Evolutionary conservation across 2,797 vertebrate species (phyloP), one percentile per base, ranked within the genome.

Genomic region (Anguilla anguilla): DNA sequence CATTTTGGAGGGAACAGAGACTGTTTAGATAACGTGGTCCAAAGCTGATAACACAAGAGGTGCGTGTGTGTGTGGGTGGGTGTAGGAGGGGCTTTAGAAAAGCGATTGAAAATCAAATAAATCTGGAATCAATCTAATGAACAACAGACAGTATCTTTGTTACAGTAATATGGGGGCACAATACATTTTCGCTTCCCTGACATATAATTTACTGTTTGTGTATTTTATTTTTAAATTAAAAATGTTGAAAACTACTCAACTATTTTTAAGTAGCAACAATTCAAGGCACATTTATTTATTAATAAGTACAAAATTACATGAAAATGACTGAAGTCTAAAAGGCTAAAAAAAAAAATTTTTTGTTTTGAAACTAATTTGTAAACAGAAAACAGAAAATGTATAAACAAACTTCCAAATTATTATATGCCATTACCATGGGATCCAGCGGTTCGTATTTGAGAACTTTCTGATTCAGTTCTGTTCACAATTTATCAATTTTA

Each of bases 31-130:
- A 82, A 64, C 13, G 13, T n/a, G 25, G 53, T 28, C 77, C 39
- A 49, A 83, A 5, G n/a, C 43, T 31, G 79, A 83, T 43, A 64
- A 64, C 86, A 83, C 22, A 83, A 22, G 77, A 81, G 77, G 19
- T 81, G 43, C n/a, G 22, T 3, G 77, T 46, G 77, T n/a, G n/a
- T 9, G 25, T n/a, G 28, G 0, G 9, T 9, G 35, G 9, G 72
- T 17, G 72, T 39, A 59, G 13, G 53, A 17, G 6, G 17, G 7
- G 4, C 6, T 6, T 46, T 31, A 43, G 7, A 46, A 43, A 74
- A 15, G 53, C 53, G 6, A 64, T 5, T 64, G 5, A 17, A 3
- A 17, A 22, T 64, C 13, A 22, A 64, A 64, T 9, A 69, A 69
- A 69, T 69, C 64, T 69, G n/a, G 25, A 28, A 69, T 31, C 74